Evolutionary conservation across 2,797 vertebrate genomes (phyloP), one percentile per base, ranked within the genome.

Genomic region (Melanotaenia maccullochi): DNA sequence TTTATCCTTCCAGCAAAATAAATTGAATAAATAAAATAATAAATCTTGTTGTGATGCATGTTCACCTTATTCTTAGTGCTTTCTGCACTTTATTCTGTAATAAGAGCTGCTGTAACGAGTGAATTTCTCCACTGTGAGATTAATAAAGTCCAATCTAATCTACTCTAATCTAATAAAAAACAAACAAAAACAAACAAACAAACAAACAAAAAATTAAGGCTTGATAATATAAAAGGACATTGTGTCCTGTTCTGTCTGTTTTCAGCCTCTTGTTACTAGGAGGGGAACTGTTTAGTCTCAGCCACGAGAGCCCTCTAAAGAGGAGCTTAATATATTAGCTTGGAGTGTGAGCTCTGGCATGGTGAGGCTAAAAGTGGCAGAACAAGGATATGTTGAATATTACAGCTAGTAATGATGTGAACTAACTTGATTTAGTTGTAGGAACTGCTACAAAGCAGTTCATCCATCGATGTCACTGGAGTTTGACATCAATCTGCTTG

Each of bases 301-400:
- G 49, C 62, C 75, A 63, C 75, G 78, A 9, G 12, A 75, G 79
- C 66, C 71, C 62, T 75, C 70, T 68, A 18, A 49, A 49, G 20
- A 18, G 47, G 65, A 64, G 65, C 65, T 79, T 62, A 62, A 40
- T 49, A 47, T 76, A 59, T 77, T 73, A 81, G 68, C 56, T 49
- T 30, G 60, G 74, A 80, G 66, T 68, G 65, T 68, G 67, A 84
- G 65, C 79, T 71, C 49, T 52, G 72, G 79, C 73, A 65, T 9
- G 16, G 33, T 71, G 33, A 70, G 67, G 56, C 36, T 65, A 42
- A 60, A 75, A 78, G 33, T 25, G 22, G 25, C 51, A 63, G 60
- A 68, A 55, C 58, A 38, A 67, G 51, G 24, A 82, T 70, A 52
- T 14, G 35, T 61, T 62, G 24, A 24, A n/a, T 32, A 6, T 33